Evolutionary conservation across 2,797 vertebrate genomes (phyloP), one percentile per base, ranked within the genome.

Genomic region (Lagorchestes hirsutus): DNA sequence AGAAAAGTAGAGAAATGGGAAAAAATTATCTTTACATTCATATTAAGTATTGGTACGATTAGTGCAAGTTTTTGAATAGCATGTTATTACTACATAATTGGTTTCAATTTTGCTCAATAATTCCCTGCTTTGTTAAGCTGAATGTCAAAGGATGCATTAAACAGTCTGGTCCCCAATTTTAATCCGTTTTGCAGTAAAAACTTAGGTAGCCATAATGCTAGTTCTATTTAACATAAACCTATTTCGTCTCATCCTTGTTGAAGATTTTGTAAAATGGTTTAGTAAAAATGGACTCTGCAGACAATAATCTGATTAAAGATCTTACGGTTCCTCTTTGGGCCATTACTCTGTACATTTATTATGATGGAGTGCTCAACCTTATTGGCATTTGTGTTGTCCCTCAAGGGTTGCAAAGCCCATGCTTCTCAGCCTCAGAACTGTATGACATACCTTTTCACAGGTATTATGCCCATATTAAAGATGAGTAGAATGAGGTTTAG

Each of bases 91-190:
- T 82, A 90, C 94, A 94, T 91, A 40, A 46, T 46, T 87, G 40
- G 40, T 87, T 87, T 87, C 9, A 94, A 91, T 95, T 95, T 95
- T 96, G 93, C 27, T 31, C 95, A 92, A 56, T 90, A 87, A 95
- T 58, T n/a, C 54, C 11, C 11, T 90, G 0, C 95, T 18, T 95
- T 96, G 50, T 95, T 96, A 94, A 95, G 54, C 96, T 93, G 31
- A n/a, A 6, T 95, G 55, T 52, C 50, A 58, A 94, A 92, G 87
- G 50, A 90, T 67, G 62, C 22, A 92, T 91, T 31, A 57, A 95
- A 95, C 52, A 94, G 29, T 90, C 92, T 93, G 56, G 93, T 52
- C 82, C 29, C 95, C 91, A 93, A 6, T 95, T 95, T 97, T 93
- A 90, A 90, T 97, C 54, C 97, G 34, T 90, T 56, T 91, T 92